Conservation (phyloP, 1,140 invertebrate genomes). For the Orussus abietinus region DNA sequence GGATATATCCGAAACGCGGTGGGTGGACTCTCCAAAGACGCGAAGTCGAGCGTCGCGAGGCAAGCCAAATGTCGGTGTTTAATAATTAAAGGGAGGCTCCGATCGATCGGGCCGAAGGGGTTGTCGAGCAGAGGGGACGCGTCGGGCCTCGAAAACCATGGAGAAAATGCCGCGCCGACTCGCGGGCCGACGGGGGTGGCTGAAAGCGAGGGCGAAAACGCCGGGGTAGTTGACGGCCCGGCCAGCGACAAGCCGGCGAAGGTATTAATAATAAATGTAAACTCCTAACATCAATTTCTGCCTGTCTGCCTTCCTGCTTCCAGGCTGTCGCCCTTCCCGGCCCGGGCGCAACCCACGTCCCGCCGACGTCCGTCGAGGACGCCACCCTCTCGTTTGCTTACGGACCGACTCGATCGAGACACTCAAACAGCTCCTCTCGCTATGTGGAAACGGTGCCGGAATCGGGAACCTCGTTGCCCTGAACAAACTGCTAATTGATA, state of each 20-base stretch:
- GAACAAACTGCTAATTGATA: constrained; percentile 27
- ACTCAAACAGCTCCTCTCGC: no score
- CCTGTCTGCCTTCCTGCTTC: constrained; percentile 28
- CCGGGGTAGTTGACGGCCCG: constrained; percentile 10
- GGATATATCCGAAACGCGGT: no score
- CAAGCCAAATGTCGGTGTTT: constrained; percentile 12
- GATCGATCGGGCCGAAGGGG: constrained; percentile 18
- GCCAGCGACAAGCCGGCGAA: constrained; percentile 40
- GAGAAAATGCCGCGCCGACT: background rate
- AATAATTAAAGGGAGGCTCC: constrained; percentile 29
- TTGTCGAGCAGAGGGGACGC: constrained; percentile 18
- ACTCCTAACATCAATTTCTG: constrained; percentile 47
- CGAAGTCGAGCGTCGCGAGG: no score
- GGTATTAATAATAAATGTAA: constrained; percentile 52
- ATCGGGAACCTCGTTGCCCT: constrained; percentile 23
- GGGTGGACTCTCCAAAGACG: no score
- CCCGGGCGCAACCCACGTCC: no score
- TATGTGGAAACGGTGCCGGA: no score
- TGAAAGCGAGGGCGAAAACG: constrained; percentile 29
- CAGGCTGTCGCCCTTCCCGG: no score
- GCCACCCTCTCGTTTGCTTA: no score
- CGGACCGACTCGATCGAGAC: no score
- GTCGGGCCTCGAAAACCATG: constrained; percentile 22
- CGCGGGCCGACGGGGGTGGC: constrained; percentile 23
- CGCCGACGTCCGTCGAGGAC: no score